phyloP scores from a whole-genome alignment of 2,113 vertebrate species.

The Ardeotis arabs region DNA sequence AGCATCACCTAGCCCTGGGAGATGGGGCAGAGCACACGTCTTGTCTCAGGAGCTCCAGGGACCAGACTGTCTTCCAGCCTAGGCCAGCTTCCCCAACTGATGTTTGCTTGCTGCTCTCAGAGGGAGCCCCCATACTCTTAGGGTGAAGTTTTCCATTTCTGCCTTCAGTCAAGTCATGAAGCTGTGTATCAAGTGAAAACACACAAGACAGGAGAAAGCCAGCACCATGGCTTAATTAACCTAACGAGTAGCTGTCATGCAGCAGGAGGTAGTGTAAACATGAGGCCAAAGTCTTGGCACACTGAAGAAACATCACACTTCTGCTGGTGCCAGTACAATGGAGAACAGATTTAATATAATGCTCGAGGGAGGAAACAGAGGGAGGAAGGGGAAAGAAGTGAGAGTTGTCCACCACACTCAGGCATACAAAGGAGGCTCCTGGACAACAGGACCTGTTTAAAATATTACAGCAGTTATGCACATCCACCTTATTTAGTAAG shows the following conservation, averaged over 20 bases:
- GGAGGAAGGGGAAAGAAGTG: not conserved
- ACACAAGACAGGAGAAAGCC: not conserved
- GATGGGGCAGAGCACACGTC: not conserved
- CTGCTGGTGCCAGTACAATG: not conserved
- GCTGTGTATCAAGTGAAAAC: not conserved
- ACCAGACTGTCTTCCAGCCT: not conserved
- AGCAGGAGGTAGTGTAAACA: not conserved
- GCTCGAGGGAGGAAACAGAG: not conserved
- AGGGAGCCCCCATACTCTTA: not conserved
- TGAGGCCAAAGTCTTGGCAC: not conserved
- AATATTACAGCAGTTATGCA: not conserved
- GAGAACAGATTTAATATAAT: not conserved
- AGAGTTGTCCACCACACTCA: not conserved
- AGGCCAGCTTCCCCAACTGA: not conserved
- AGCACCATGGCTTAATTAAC: not conserved
- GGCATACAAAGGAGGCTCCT: not conserved
- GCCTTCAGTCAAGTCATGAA: not conserved
- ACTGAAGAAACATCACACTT: not conserved
- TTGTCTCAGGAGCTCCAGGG: not conserved
- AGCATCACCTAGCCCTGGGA: not conserved
- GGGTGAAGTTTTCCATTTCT: not conserved
- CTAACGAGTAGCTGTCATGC: not conserved
- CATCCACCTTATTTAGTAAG: not conserved
- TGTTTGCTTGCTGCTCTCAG: not conserved
- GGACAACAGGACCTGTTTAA: not conserved